Conservation (phyloP, 2,113 vertebrate genomes). For the Etia nguti region DNA sequence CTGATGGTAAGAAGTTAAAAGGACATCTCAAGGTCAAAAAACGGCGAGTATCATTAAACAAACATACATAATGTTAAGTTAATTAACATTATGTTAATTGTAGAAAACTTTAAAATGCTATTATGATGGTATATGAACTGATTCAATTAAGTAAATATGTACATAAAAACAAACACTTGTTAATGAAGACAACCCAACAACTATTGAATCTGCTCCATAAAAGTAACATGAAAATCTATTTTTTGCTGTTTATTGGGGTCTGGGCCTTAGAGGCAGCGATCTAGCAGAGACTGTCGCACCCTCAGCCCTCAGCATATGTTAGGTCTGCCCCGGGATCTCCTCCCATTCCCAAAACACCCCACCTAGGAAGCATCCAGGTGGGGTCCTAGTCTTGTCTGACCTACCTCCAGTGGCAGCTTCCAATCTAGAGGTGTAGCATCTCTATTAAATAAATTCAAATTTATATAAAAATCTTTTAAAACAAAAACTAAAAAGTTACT, state of each 20-base stretch:
- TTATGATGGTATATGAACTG: neutral
- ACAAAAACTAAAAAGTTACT: too few relatives aligned
- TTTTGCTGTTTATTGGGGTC: neutral
- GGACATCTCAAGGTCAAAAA: neutral
- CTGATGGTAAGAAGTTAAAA: neutral
- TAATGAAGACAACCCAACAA: neutral
- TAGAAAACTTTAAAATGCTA: neutral
- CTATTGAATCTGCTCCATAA: neutral
- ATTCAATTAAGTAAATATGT: neutral
- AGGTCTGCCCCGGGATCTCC: neutral
- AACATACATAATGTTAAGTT: neutral
- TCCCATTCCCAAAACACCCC: neutral
- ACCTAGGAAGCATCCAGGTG: neutral
- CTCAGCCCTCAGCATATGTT: neutral
- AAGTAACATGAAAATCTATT: fast-evolving
- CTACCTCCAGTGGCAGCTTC: neutral
- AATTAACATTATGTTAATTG: neutral
- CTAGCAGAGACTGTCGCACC: neutral
- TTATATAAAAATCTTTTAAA: too few relatives aligned
- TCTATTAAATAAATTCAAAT: too few relatives aligned
- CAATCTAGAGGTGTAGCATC: neutral
- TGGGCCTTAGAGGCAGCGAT: neutral
- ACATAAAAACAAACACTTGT: neutral
- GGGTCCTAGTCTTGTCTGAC: neutral
- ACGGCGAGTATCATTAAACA: fast-evolving